Evolutionary conservation across 2,797 vertebrate genomes (phyloP).

Genomic region (Perodicticus potto): DNA sequence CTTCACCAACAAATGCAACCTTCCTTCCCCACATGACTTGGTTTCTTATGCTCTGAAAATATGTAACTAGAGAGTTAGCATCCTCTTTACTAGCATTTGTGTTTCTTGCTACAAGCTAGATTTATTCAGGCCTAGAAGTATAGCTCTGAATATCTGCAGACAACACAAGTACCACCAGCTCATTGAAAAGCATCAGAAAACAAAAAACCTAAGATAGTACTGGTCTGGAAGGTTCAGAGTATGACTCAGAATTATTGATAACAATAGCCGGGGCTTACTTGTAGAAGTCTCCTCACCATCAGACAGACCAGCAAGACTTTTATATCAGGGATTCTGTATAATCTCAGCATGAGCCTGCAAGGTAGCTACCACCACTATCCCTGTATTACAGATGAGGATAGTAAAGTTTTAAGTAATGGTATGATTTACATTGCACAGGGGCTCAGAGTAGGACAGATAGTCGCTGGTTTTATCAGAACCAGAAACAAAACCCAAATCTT

Average conservation of each 20-base stretch:
- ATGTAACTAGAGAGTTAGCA: neutral
- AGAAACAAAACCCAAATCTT: neutral
- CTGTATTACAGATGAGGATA: neutral
- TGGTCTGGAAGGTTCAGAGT: neutral
- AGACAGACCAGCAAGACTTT: neutral
- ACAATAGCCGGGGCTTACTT: neutral
- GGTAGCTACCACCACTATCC: neutral
- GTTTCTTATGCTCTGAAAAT: neutral
- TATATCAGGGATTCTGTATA: neutral
- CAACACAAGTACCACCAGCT: neutral
- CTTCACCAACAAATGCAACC: neutral
- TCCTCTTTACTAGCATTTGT: neutral
- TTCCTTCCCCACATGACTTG: neutral
- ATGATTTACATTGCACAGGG: neutral
- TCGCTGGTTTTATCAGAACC: neutral
- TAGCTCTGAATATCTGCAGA: conserved; percentile 41
- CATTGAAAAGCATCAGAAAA: conserved; percentile 15
- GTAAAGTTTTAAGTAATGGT: neutral
- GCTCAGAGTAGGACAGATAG: rapidly evolving
- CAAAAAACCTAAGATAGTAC: neutral
- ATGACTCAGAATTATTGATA: neutral
- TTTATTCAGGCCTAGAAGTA: neutral
- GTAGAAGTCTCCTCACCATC: neutral
- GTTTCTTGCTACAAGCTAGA: neutral
- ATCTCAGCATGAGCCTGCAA: neutral